Conservation (phyloP, 2,888 invertebrate species). For the Cantharis flavilabris region DNA sequence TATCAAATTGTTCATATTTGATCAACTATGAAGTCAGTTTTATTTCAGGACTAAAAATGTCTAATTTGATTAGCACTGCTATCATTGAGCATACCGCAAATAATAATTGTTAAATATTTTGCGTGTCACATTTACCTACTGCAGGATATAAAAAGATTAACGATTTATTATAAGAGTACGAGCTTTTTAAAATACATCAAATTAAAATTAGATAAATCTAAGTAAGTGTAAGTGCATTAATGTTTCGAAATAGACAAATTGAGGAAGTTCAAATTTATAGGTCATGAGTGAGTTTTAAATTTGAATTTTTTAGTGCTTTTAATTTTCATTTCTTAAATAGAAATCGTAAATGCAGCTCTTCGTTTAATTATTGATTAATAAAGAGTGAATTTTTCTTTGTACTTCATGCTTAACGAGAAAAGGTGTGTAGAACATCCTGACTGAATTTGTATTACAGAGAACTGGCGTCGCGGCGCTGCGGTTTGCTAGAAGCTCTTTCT, state of each 20-base stretch:
- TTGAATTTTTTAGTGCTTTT: neutral
- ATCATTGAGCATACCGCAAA: neutral
- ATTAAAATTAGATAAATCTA: slow-evolving; percentile 1
- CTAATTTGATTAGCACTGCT: too few relatives aligned
- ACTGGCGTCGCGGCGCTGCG: slow-evolving; percentile 41
- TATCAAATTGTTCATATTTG: too few relatives aligned
- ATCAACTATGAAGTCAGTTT: too few relatives aligned
- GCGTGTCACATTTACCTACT: neutral
- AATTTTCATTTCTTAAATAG: neutral
- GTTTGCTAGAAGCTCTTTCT: slow-evolving; percentile 40
- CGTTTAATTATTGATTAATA: slow-evolving; percentile 10
- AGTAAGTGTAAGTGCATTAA: neutral
- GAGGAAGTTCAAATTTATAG: slow-evolving; percentile 1
- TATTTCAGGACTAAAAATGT: too few relatives aligned
- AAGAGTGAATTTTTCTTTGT: slow-evolving; percentile 13
- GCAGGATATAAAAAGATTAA: neutral
- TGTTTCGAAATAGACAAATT: neutral
- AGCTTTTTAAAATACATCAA: neutral
- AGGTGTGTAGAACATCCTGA: slow-evolving; percentile 27
- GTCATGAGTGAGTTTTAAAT: neutral
- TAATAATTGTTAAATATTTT: neutral
- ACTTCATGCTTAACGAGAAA: slow-evolving; percentile 21
- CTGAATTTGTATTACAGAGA: slow-evolving; percentile 31
- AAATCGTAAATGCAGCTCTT: neutral
- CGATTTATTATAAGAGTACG: neutral